Base-by-base conservation (phyloP, 2,888 invertebrate genomes). In the Caenorhabditis doughertyi region DNA sequence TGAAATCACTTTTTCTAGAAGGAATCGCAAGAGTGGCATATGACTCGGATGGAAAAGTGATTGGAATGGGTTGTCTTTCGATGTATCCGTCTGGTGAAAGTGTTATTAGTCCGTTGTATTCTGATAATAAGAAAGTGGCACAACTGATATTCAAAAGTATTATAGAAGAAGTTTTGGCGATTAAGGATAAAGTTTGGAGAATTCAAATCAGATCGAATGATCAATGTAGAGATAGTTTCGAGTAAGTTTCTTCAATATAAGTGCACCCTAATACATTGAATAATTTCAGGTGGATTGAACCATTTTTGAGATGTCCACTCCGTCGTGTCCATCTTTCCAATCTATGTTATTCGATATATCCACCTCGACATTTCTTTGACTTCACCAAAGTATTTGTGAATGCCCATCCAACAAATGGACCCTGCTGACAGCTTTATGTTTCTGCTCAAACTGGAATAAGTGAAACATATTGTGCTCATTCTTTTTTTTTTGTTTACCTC, bases 131-230 rank as follows among this genome's bases (percentile, higher is more conserved):
- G n/a, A 18, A 27, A n/a, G 35, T 60, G 0, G 76, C 76, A 5
- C 67, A 60, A 21, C 0, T 23, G n/a, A 58, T 76, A 9, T 76
- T 76, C 49, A 23, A 16, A 56, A 68, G 67, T 35, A 76, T 76
- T 32, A 29, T 76, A 11, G 55, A 79, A 25, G 70, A 70, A 25
- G 11, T 64, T 8, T 11, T 25, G 18, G 4, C 3, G 29, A 29
- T 18, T 9, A 67, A 67, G 1, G 11, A 39, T 9, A 47, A 47
- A 13, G n/a, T 76, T 25, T 60, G 76, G 76, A 71, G 76, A 44
- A 56, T 81, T 23, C 53, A 77, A 58, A 60, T 77, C 13, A 60
- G 77, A 29, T 77, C 77, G 5, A 77, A 77, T 70, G 68, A 77
- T 55, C 77, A 77, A 60, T 77, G 77, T 13, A 35, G 47, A 21